Evolutionary conservation across 1,140 invertebrate species (phyloP).

Genomic region (Drosophila nasuta): DNA sequence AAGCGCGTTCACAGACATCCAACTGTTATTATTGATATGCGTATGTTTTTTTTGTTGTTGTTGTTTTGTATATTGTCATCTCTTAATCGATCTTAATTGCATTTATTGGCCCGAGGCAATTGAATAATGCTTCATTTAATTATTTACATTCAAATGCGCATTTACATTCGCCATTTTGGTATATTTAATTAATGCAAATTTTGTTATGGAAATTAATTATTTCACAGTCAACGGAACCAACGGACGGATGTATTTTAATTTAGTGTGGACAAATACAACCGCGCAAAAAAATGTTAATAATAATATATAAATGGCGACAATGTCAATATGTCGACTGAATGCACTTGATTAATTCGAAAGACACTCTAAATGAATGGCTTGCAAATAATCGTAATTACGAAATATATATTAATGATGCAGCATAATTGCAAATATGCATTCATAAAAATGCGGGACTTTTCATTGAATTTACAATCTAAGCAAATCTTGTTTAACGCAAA

Average conservation of each 20-base stretch:
- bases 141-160: conserved; percentile 68
- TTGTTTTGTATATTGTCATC: conserved; percentile 7
- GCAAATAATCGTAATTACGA: conserved; percentile 17
- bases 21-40: conserved; percentile 9
- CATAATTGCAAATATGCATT: conserved; percentile 22
- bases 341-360: conserved; percentile 70
- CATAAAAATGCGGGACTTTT: too few species aligned
- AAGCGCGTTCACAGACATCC: not conserved
- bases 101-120: conserved; percentile 43
- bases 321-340: conserved; percentile 69
- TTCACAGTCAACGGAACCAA: conserved; percentile 40
- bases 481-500: not conserved
- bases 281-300: conserved; percentile 5
- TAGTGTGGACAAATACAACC: conserved; percentile 15
- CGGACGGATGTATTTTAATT: conserved; percentile 49
- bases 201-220: conserved; percentile 75
- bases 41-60: conserved; percentile 4
- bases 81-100: conserved; percentile 52
- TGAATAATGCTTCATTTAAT: conserved; percentile 57
- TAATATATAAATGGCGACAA: conserved; percentile 48
- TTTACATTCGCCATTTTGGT: conserved; percentile 45
- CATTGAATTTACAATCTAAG: not conserved
- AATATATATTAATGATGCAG: conserved; percentile 17
- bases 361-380: conserved; percentile 49
- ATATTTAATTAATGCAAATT: conserved; percentile 71